Evolutionary conservation across 2,797 vertebrate species (phyloP).

Genomic region (Chiroxiphia lanceolata): DNA sequence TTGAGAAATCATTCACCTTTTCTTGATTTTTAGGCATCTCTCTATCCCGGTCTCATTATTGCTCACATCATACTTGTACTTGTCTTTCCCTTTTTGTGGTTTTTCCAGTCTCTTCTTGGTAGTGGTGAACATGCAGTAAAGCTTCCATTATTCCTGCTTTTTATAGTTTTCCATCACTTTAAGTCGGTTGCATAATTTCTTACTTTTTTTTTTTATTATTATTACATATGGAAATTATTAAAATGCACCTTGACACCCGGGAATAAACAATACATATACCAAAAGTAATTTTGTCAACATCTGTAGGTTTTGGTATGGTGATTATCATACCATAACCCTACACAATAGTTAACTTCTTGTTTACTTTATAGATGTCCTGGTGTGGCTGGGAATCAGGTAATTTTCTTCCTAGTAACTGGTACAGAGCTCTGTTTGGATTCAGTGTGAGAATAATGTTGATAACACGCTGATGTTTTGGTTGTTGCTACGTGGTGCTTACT

Average conservation of each 20-base stretch:
- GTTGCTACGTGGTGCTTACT: background rate
- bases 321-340: background rate
- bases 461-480: background rate
- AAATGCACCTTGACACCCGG: background rate
- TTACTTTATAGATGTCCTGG: background rate
- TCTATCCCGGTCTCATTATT: background rate
- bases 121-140: background rate
- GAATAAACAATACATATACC: background rate
- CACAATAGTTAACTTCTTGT: background rate
- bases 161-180: background rate
- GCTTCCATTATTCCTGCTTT: background rate
- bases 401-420: background rate
- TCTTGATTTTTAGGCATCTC: background rate
- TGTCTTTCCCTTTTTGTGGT: background rate
- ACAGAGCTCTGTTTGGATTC: background rate
- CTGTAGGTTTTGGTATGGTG: background rate
- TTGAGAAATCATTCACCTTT: background rate
- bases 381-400: background rate
- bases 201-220: background rate
- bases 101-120: background rate
- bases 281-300: background rate
- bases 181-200: background rate
- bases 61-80: background rate
- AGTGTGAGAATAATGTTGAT: background rate
- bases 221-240: background rate